Percentiles rank a stretch among this genome's conserved stretches.
These are phyloP conservation scores for Chlorops oryzae DNA, from an alignment of 1,140 invertebrate species.

Conservation along the genomic window DNA sequence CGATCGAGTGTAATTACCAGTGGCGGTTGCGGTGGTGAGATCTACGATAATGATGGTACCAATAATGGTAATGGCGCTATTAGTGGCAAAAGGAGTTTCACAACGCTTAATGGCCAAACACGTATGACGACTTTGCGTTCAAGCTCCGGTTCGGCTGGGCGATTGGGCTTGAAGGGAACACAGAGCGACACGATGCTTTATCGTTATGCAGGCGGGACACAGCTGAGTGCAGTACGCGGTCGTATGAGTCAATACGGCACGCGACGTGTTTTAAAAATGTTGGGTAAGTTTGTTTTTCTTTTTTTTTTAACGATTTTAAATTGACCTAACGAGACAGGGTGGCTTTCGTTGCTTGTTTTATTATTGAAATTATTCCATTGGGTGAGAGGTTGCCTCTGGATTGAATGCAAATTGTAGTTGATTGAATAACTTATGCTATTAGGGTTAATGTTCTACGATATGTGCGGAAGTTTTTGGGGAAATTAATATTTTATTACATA, in stretches of 20 bases:
- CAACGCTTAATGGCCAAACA: not conserved
- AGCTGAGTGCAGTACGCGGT: conserved; percentile 39
- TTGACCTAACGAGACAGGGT: too few relatives aligned
- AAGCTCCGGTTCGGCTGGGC: not conserved
- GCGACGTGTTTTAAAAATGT: conserved; percentile 58
- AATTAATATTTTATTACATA: too few relatives aligned
- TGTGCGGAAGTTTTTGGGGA: too few relatives aligned
- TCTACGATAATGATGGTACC: too few relatives aligned
- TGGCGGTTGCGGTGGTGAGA: conserved; percentile 39
- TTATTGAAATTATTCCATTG: too few relatives aligned
- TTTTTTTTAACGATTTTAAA: not conserved
- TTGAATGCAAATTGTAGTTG: too few relatives aligned
- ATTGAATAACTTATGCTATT: too few relatives aligned
- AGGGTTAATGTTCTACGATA: too few relatives aligned
- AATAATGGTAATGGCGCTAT: not conserved
- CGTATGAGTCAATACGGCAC: conserved; percentile 46
- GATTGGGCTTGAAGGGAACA: conserved; percentile 37
- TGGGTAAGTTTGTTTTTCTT: conserved; percentile 59
- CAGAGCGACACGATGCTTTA: conserved; percentile 53
- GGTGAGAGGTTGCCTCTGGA: too few relatives aligned
- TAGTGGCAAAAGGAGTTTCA: conserved; percentile 3
- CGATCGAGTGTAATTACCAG: conserved; percentile 37
- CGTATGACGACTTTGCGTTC: not conserved
- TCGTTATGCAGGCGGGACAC: conserved; percentile 31
- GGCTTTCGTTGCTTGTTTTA: too few relatives aligned